Evolutionary conservation across 2,113 vertebrate genomes (phyloP).

Genomic region (Equus przewalskii): DNA sequence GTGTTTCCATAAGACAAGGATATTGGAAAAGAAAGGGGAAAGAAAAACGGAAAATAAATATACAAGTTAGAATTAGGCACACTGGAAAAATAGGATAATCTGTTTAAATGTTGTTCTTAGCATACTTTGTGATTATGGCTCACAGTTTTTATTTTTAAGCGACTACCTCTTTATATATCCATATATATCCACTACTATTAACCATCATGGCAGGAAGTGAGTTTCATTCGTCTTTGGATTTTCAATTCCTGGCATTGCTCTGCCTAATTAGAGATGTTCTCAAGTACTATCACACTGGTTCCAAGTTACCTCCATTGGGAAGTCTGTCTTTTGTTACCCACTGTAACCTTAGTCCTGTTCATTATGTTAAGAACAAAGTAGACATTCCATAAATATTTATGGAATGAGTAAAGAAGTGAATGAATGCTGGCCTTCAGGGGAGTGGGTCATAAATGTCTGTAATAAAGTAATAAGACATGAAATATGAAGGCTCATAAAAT

Average conservation of each 20-base stretch:
- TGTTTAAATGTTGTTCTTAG: neutral
- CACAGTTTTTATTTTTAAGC: neutral
- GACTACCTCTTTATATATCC: neutral
- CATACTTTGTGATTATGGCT: neutral
- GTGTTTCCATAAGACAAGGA: neutral
- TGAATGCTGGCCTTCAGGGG: neutral
- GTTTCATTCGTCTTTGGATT: neutral
- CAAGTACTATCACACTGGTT: neutral
- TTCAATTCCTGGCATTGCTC: neutral
- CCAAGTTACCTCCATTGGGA: neutral
- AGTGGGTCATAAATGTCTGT: neutral
- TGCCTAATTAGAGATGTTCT: neutral
- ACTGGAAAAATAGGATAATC: neutral
- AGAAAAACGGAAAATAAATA: neutral
- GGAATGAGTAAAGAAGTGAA: neutral
- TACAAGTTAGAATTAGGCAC: neutral
- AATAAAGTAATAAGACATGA: constrained; percentile 21
- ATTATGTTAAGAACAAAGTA: neutral
- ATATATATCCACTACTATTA: neutral
- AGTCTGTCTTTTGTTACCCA: neutral
- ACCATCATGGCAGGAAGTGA: neutral
- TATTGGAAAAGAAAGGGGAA: neutral
- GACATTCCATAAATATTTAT: constrained; percentile 24
- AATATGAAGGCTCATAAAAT: constrained; percentile 32
- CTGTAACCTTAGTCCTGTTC: neutral